A percentile compares a stretch with the other conserved stretches of the same genome.
phyloP scores from a whole-genome alignment of 2,113 vertebrate species.

The Chloropsis hardwickii region DNA sequence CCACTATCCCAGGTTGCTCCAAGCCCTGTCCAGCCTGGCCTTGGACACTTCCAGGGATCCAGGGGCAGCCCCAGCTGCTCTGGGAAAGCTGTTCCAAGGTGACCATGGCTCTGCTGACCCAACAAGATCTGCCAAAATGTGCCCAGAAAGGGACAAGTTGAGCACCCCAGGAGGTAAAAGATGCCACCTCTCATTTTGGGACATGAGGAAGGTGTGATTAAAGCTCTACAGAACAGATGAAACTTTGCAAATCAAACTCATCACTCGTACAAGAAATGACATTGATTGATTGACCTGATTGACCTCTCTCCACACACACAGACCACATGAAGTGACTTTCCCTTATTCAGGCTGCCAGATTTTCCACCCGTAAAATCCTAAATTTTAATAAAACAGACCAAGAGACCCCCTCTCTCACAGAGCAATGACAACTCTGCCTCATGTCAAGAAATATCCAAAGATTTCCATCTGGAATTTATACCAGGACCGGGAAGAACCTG shows the following conservation, averaged over 20 bases:
- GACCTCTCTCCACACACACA: fast-evolving
- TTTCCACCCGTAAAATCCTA: background rate
- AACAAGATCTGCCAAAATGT: background rate
- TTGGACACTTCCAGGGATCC: background rate
- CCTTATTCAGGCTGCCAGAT: background rate
- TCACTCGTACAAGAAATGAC: background rate
- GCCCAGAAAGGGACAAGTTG: background rate
- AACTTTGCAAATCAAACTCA: background rate
- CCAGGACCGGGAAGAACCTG: background rate
- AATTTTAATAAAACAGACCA: background rate
- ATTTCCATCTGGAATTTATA: background rate
- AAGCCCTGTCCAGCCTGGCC: fast-evolving
- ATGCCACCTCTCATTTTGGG: background rate
- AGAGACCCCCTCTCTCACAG: background rate
- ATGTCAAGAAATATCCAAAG: background rate
- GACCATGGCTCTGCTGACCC: background rate
- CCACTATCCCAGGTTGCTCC: fast-evolving
- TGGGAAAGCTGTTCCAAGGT: background rate
- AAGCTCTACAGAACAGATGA: fast-evolving
- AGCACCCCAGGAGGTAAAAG: too few relatives aligned
- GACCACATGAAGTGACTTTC: background rate
- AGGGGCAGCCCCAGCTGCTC: background rate
- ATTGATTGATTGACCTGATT: background rate
- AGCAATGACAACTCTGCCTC: background rate
- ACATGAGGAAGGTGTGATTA: too few relatives aligned